Base-by-base conservation (phyloP, 2,113 vertebrate genomes). In the Calyptomena viridis region DNA sequence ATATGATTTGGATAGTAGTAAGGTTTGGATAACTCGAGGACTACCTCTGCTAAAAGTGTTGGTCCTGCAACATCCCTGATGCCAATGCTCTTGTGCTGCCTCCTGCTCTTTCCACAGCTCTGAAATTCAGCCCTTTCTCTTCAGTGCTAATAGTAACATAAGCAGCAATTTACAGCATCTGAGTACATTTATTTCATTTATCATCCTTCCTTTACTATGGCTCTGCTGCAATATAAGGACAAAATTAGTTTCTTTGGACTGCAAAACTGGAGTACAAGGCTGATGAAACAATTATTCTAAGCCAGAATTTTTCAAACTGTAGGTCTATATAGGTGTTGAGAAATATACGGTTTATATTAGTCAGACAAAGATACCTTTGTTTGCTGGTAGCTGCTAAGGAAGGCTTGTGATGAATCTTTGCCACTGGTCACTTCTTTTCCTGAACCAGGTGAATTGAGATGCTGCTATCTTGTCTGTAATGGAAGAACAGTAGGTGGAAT, bases 1-100 rank as follows among this genome's bases (percentile, higher is more conserved):
- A 11, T 27, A 49, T 0, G 0, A 23, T 50, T 11, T 49, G 31
- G 12, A 80, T 25, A 15, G 8, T 2, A 87, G 14, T 47, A 56
- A 85, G 31, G 52, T 74, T n/a, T 37, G 33, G 12, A 33, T 35
- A 82, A 50, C 37, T 47, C 27, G 56, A 49, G 14, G 60, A 35
- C 42, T 63, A 40, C 7, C 14, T 59, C 47, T 73, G 16, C 12
- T 24, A 28, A 77, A 81, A 87, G 22, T 39, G n/a, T 6, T 49
- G 5, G 24, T 59, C 24, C 21, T 31, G 71, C 52, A 53, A 24
- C 47, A 86, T 6, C n/a, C 23, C 24, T 49, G 66, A 79, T 11
- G 9, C 13, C 50, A 47, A 47, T 14, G 22, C 7, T 15, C 33
- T 63, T 30, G 35, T 4, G 23, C 24, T 56, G 28, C 33, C 12